Evolutionary conservation across 2,113 vertebrate genomes (phyloP), one percentile per base, ranked within the genome.

Genomic region (Crotalus viridis): DNA sequence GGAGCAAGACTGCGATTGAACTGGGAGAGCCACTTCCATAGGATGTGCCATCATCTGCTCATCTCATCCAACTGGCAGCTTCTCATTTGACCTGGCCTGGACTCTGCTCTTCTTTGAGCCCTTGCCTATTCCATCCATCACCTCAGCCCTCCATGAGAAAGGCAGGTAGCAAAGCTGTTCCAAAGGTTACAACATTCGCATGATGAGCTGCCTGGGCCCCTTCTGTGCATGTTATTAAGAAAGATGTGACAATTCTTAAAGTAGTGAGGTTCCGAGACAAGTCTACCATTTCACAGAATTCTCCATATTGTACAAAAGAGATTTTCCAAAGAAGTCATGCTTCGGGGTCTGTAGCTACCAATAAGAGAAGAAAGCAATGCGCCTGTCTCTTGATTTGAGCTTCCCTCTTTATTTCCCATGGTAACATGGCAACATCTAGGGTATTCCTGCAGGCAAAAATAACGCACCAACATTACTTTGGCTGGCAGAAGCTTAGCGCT

Each of bases 1-100:
- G 74, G 89, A 90, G 92, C 92, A 93, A 93, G 81, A 90, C 74
- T 89, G 19, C 28, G 81, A 90, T 81, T 24, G n/a, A 93, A 87
- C 81, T 61, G 48, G 12, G 55, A 90, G 56, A 48, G 81, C 48
- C 46, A 61, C n/a, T 64, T 39, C 56, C 39, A 54, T 28, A 93
- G n/a, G 56, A 52, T 59, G 39, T 43, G 13, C 54, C 26, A 4
- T 51, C 81, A 90, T 90, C 89, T 90, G 21, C 56, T 90, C 86
- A 57, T 85, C 69, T 89, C 92, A 89, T 85, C 88, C 92, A 85
- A 48, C 64, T 74, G n/a, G 24, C 69, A 85, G 88, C 22, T 93
- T 93, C 55, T 89, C 48, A 21, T 90, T 39, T 64, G 21, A n/a
- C 52, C 56, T 24, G 52, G 55, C 69, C 74, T 86, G n/a, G 74